Percentiles rank a stretch among this genome's conserved stretches.
Conservation (phyloP, 2,888 invertebrate species). For the Horisme vitalbata region DNA sequence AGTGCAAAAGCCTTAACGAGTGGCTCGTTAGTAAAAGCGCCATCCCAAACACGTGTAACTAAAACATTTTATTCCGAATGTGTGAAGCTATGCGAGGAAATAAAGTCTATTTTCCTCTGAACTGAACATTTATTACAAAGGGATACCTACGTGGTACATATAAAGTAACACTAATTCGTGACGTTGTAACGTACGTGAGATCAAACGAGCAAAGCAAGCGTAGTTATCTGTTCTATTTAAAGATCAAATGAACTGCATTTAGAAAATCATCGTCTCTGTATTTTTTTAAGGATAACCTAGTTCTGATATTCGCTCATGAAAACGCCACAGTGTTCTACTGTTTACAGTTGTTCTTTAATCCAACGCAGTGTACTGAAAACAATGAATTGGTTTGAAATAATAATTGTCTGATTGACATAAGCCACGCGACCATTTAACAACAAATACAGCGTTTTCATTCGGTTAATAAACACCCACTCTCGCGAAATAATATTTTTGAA, state of each 20-base stretch:
- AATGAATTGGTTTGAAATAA: constrained; percentile 13
- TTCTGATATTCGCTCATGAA: background rate
- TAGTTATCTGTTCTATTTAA: constrained; percentile 21
- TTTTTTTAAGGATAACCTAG: background rate
- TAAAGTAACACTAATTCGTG: constrained; percentile 22
- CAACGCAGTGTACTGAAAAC: constrained; percentile 5
- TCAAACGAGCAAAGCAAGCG: constrained; percentile 13
- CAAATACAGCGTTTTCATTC: constrained; percentile 35
- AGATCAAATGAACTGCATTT: constrained; percentile 10
- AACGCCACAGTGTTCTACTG: background rate
- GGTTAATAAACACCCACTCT: constrained; percentile 40
- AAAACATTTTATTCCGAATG: constrained; percentile 24
- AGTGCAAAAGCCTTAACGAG: constrained; percentile 27
- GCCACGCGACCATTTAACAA: constrained; percentile 25
- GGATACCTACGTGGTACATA: constrained; percentile 23
- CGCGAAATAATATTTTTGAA: constrained; percentile 43
- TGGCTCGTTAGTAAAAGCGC: constrained; percentile 26
- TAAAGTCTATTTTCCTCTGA: constrained; percentile 20
- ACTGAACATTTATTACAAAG: constrained; percentile 16
- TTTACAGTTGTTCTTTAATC: background rate
- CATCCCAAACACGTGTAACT: constrained; percentile 25
- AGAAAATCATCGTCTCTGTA: background rate
- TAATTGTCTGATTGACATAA: constrained; percentile 29
- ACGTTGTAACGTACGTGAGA: constrained; percentile 17
- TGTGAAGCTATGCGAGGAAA: constrained; percentile 16